phyloP scores from a whole-genome alignment of 2,797 vertebrate species.

The Hozukius guyotensis region DNA sequence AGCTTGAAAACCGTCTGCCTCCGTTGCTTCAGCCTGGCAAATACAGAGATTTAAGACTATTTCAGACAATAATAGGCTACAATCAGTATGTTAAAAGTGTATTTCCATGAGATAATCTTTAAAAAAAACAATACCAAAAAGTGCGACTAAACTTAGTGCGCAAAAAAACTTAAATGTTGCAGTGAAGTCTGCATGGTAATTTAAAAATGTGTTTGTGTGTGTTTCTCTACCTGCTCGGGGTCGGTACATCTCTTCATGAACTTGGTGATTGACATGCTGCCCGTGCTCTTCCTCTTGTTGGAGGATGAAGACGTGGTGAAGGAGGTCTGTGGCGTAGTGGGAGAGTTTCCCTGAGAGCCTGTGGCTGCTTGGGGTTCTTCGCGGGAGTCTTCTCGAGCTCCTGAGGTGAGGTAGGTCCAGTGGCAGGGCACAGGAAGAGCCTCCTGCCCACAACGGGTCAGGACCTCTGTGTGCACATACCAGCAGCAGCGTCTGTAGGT shows the following conservation, averaged over 20 bases:
- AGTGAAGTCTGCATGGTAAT: neutral
- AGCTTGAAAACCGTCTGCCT: constrained; percentile 94
- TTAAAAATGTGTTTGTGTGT: neutral
- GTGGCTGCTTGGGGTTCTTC: constrained; percentile 75
- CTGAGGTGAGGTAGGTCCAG: constrained; percentile 92
- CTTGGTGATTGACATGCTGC: constrained; percentile 95
- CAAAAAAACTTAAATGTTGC: neutral
- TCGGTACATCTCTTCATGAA: constrained; percentile 92
- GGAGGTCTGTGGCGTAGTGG: constrained; percentile 75
- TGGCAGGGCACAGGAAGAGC: constrained; percentile 92
- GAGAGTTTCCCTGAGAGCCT: constrained; percentile 79
- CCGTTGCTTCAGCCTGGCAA: constrained; percentile 79
- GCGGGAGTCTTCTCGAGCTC: constrained; percentile 88
- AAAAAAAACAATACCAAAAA: neutral
- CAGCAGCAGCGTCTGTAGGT: constrained; percentile 90
- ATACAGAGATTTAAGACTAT: neutral
- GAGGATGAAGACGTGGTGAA: constrained; percentile 69
- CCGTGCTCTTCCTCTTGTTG: constrained; percentile 87
- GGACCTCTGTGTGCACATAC: constrained; percentile 91
- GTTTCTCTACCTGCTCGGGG: constrained; percentile 84
- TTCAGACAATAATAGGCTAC: neutral
- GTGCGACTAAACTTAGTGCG: neutral
- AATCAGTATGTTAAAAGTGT: neutral
- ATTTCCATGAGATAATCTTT: neutral
- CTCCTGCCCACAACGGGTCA: constrained; percentile 86